phyloP scores from a whole-genome alignment of 2,113 vertebrate genomes.

The Capra hircus region DNA sequence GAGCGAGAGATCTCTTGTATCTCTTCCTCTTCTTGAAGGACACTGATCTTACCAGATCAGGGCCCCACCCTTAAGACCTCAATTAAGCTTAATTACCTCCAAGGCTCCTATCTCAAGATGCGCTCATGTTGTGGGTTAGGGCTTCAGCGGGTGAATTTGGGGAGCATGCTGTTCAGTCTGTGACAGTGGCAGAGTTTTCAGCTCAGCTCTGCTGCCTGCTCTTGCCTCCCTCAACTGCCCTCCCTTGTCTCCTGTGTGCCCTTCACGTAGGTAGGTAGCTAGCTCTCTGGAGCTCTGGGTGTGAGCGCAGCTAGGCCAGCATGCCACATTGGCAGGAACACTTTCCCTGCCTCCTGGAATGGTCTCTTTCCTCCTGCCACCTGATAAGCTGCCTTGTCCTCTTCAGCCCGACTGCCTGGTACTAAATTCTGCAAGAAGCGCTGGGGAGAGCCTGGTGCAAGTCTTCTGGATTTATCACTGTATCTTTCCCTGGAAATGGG shows the following conservation, averaged over 20 bases:
- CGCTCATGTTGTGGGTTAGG: not conserved
- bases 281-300: not conserved
- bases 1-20: not conserved
- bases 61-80: not conserved
- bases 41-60: not conserved
- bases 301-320: not conserved
- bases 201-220: not conserved
- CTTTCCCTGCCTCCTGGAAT: too few relatives aligned
- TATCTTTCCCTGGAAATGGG: not conserved
- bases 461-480: not conserved
- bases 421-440: not conserved
- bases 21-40: not conserved
- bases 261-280: not conserved
- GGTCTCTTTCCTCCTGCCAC: not conserved
- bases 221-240: not conserved
- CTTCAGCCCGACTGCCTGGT: too few relatives aligned
- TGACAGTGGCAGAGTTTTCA: not conserved
- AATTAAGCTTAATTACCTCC: not conserved
- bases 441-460: not conserved
- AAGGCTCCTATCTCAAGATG: not conserved
- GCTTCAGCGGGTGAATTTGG: not conserved
- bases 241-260: not conserved
- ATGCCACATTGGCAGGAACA: not conserved
- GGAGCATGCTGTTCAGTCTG: not conserved
- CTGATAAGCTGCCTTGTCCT: not conserved